Conservation (phyloP, 2,113 vertebrate genomes). For the Gobius niger region DNA sequence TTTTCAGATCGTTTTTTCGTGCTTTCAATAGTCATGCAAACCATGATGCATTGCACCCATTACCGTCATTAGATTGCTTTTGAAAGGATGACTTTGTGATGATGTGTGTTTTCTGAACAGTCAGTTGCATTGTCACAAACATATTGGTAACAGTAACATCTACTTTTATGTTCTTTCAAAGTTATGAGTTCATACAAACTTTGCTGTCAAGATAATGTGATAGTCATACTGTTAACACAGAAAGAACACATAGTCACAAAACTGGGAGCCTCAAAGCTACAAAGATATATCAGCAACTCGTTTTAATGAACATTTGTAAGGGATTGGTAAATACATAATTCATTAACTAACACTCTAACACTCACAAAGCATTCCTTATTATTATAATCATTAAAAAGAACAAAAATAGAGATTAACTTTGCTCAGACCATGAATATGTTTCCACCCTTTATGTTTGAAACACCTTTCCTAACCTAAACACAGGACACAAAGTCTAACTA, state of each 20-base stretch:
- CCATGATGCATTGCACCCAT: neutral
- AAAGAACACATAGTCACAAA: neutral
- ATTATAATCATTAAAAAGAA: no score
- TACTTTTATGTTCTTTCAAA: neutral
- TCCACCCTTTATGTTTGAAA: no score
- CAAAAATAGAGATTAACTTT: no score
- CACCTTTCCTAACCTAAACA: no score
- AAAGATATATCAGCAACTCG: neutral
- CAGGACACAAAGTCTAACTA: no score
- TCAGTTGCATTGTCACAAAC: neutral
- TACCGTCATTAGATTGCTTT: conserved; percentile 1
- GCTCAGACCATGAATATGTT: no score
- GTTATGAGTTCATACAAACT: neutral
- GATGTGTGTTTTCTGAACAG: neutral
- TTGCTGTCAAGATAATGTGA: neutral
- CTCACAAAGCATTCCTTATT: no score
- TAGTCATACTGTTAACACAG: neutral
- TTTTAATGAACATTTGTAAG: neutral
- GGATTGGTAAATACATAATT: no score
- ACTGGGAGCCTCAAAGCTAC: neutral
- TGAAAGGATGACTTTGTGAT: neutral
- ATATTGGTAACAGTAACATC: neutral
- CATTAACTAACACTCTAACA: no score
- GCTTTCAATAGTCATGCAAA: neutral
- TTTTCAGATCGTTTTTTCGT: neutral